phyloP scores from a whole-genome alignment of 2,888 invertebrate genomes.

The Campopleginae sp. region DNA sequence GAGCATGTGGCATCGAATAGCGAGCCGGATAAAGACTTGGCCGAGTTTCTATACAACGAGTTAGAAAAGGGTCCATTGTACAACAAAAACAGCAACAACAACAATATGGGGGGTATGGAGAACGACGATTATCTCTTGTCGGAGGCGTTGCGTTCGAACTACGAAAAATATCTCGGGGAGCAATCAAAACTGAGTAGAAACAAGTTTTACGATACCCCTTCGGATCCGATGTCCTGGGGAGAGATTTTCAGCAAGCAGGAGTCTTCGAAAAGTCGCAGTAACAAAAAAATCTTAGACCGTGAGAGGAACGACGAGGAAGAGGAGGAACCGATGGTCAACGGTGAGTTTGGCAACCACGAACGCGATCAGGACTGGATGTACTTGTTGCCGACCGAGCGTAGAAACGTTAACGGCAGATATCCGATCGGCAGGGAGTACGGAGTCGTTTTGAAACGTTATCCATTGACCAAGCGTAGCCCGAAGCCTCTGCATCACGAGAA shows the following conservation, averaged over 20 bases:
- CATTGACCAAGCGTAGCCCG: slow-evolving; percentile 80
- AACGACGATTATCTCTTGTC: slow-evolving; percentile 72
- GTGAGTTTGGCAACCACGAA: slow-evolving; percentile 65
- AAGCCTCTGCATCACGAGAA: slow-evolving; percentile 74
- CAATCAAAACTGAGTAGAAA: slow-evolving; percentile 64
- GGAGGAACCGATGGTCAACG: background rate
- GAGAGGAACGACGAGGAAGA: slow-evolving; percentile 67
- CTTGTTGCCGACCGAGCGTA: slow-evolving; percentile 71
- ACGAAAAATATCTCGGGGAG: slow-evolving; percentile 72
- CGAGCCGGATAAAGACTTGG: slow-evolving; percentile 68
- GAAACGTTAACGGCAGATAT: slow-evolving; percentile 79
- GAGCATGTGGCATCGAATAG: slow-evolving; percentile 27
- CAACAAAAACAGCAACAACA: slow-evolving; percentile 11
- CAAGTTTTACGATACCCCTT: slow-evolving; percentile 72
- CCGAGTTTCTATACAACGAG: slow-evolving; percentile 73
- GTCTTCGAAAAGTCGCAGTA: slow-evolving; percentile 61
- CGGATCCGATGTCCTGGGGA: slow-evolving; percentile 73
- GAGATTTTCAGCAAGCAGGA: slow-evolving; percentile 71
- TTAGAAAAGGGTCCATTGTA: slow-evolving; percentile 72
- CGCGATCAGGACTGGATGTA: slow-evolving; percentile 73
- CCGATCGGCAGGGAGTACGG: slow-evolving; percentile 78
- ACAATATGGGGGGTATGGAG: slow-evolving; percentile 64
- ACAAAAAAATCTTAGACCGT: slow-evolving; percentile 63
- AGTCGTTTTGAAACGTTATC: slow-evolving; percentile 76
- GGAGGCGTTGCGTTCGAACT: slow-evolving; percentile 71